These are phyloP conservation scores for Cyphomyrmex costatus DNA, from an alignment of 1,140 invertebrate genomes.

Conservation along the genomic window DNA sequence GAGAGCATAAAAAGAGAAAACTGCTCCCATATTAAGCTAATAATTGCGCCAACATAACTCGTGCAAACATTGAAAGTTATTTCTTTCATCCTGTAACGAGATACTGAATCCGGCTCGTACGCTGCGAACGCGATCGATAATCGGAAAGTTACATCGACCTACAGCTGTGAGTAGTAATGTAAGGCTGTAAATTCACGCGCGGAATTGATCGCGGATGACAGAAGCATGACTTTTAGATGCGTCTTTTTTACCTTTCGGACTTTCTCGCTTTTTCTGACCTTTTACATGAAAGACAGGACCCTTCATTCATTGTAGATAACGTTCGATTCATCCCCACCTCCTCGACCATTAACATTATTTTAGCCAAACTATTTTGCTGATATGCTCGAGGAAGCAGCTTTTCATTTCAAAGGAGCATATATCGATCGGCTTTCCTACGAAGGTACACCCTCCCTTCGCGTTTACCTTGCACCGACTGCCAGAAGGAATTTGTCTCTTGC, in stretches of 20 bases:
- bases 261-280: not conserved
- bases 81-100: not conserved
- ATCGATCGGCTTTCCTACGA: constrained; percentile 67
- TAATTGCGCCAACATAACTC: constrained; percentile 12
- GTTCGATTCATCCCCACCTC: constrained; percentile 9
- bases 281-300: not conserved
- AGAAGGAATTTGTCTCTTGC: constrained; percentile 41
- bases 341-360: constrained; percentile 29
- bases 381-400: constrained; percentile 33
- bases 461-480: constrained; percentile 57
- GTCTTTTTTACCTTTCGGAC: not conserved
- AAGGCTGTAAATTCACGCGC: not conserved
- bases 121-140: constrained; percentile 16
- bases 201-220: constrained; percentile 8
- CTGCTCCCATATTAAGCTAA: not conserved
- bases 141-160: not conserved
- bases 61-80: constrained; percentile 25
- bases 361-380: constrained; percentile 29
- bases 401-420: constrained; percentile 42
- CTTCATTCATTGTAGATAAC: not conserved
- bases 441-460: constrained; percentile 28
- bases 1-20: not conserved
- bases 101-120: not conserved
- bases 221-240: constrained; percentile 11
- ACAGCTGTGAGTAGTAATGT: not conserved